Conservation (phyloP, 2,888 invertebrate species). For the Amphipyra tragopoginis region DNA sequence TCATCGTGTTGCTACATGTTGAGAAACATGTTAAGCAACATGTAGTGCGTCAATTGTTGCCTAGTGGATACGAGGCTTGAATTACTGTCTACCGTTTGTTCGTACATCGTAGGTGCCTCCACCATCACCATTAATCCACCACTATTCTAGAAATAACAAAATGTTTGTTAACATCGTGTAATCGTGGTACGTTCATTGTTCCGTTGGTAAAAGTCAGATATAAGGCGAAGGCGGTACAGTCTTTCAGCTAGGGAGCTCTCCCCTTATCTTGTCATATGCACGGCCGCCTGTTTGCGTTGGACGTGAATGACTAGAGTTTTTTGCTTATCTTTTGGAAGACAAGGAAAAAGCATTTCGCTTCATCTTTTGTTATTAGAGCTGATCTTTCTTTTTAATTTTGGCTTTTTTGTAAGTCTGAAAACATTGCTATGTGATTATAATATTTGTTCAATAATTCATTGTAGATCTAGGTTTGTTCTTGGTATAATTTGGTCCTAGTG, state of each 20-base stretch:
- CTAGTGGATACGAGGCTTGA: too few relatives aligned
- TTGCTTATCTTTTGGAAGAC: slow-evolving; percentile 48
- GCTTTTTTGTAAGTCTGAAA: slow-evolving; percentile 19
- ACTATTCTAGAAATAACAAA: too few relatives aligned
- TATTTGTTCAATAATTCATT: slow-evolving; percentile 1
- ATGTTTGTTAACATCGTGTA: slow-evolving; percentile 36
- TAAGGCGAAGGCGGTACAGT: slow-evolving; percentile 30
- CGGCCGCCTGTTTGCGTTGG: slow-evolving; percentile 44
- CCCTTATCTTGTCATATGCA: slow-evolving; percentile 61
- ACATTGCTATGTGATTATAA: slow-evolving; percentile 9
- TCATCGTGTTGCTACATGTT: too few relatives aligned
- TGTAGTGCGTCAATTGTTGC: too few relatives aligned
- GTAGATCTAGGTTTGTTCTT: slow-evolving; percentile 15
- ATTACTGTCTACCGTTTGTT: too few relatives aligned
- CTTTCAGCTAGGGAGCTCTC: slow-evolving; percentile 27
- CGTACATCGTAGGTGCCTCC: too few relatives aligned
- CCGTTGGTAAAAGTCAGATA: slow-evolving; percentile 28
- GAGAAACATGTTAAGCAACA: too few relatives aligned
- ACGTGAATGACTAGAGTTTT: slow-evolving; percentile 41
- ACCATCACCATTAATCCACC: too few relatives aligned
- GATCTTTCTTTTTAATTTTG: slow-evolving; percentile 3
- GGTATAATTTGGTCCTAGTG: slow-evolving; percentile 5
- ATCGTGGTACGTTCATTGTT: slow-evolving; percentile 47
- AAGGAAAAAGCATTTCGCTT: slow-evolving; percentile 20
- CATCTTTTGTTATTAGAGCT: slow-evolving; percentile 32